phyloP scores from a whole-genome alignment of 2,888 invertebrate genomes.

The Meteorus cinctellus region DNA sequence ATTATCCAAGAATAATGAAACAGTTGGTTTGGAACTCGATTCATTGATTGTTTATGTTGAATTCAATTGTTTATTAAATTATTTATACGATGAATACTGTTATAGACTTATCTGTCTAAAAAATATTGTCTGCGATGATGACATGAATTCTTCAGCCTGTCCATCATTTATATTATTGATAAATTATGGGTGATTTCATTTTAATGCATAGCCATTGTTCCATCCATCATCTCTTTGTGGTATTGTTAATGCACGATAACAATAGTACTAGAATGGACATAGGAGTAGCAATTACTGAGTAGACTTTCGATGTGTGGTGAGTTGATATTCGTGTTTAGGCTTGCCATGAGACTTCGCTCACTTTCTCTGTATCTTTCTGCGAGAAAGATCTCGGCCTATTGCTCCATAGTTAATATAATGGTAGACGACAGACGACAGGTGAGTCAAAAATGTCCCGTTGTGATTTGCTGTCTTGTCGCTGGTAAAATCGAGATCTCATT shows the following conservation, averaged over 20 bases:
- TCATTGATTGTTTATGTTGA: too few relatives aligned
- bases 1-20: too few relatives aligned
- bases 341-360: neutral
- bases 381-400: neutral
- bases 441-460: constrained; percentile 4
- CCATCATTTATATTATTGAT: neutral
- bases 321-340: neutral
- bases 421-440: constrained; percentile 6
- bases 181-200: neutral
- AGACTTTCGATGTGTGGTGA: neutral
- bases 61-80: too few relatives aligned
- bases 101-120: too few relatives aligned
- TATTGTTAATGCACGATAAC: neutral
- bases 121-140: too few relatives aligned
- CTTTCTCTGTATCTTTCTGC: constrained; percentile 34
- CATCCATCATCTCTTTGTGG: neutral
- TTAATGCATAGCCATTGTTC: neutral
- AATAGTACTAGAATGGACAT: neutral
- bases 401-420: neutral
- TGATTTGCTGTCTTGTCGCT: neutral
- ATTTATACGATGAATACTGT: too few relatives aligned
- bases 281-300: neutral
- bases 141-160: too few relatives aligned
- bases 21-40: too few relatives aligned
- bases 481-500: neutral